A percentile compares a stretch with the other conserved stretches of the same genome.
phyloP scores from a whole-genome alignment of 1,140 invertebrate species.

The Solenopsis fugax region DNA sequence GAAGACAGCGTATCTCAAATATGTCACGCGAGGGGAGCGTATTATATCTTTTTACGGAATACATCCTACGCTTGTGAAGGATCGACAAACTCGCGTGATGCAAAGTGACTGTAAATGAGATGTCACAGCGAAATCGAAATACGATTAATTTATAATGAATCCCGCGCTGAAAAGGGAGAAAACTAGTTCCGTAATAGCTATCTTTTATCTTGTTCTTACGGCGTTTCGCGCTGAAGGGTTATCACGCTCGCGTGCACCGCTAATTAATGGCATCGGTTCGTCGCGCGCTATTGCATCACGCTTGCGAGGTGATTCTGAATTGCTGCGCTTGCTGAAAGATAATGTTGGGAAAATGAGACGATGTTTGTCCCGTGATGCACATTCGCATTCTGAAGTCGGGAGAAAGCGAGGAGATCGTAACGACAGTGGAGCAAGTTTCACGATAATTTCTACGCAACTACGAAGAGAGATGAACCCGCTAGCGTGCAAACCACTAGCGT shows the following conservation, averaged over 20 bases:
- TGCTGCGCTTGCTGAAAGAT: not conserved
- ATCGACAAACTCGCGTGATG: not conserved
- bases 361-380: not conserved
- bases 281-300: constrained; percentile 9
- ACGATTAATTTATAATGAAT: not conserved
- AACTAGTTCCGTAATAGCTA: constrained; percentile 11
- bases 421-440: not conserved
- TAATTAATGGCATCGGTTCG: constrained; percentile 50
- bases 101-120: not conserved
- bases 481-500: not conserved
- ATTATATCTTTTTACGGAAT: not conserved
- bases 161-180: not conserved
- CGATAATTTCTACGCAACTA: not conserved
- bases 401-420: not conserved
- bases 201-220: not conserved
- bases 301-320: not conserved
- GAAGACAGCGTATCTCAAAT: constrained; percentile 11
- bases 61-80: not conserved
- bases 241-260: constrained; percentile 1
- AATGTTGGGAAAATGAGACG: not conserved
- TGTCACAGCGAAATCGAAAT: not conserved
- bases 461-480: not conserved
- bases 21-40: not conserved
- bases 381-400: not conserved
- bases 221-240: not conserved